These are phyloP conservation scores for Parotia lawesii DNA, from an alignment of 2,113 vertebrate genomes.

Conservation along the genomic window DNA sequence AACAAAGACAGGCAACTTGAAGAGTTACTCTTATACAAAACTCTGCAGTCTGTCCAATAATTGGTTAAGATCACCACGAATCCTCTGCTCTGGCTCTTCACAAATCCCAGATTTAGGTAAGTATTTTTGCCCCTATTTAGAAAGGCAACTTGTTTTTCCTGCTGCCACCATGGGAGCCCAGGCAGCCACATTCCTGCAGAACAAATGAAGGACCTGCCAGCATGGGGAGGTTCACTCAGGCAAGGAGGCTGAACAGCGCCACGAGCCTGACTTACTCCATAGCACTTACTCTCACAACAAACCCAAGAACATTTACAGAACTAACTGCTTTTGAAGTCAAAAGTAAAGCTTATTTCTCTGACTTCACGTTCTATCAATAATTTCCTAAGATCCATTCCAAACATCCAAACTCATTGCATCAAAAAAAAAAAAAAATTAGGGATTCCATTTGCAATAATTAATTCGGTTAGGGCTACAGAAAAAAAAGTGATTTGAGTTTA, in stretches of 20 bases:
- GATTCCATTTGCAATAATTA: background rate
- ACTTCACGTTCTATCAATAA: background rate
- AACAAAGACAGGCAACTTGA: background rate
- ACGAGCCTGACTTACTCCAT: background rate
- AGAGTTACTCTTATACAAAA: background rate
- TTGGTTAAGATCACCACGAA: background rate
- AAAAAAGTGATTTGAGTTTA: background rate
- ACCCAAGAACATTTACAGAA: background rate
- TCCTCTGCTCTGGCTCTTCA: background rate
- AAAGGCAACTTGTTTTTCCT: background rate
- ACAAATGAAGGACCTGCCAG: background rate
- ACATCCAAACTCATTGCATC: background rate
- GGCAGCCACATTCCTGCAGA: background rate
- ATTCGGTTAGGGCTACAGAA: background rate
- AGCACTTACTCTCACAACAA: background rate
- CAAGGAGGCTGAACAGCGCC: background rate
- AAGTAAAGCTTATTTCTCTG: background rate
- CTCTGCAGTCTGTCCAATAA: background rate
- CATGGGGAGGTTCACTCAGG: background rate
- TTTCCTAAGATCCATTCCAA: background rate
- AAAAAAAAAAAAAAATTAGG: background rate
- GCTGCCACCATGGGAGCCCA: background rate
- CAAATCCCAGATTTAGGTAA: background rate
- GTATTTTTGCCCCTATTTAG: background rate
- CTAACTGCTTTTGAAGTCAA: background rate